A percentile compares a stretch with the other conserved stretches of the same genome.
phyloP scores from a whole-genome alignment of 2,113 vertebrate genomes.

The Nyctibius bracteatus region DNA sequence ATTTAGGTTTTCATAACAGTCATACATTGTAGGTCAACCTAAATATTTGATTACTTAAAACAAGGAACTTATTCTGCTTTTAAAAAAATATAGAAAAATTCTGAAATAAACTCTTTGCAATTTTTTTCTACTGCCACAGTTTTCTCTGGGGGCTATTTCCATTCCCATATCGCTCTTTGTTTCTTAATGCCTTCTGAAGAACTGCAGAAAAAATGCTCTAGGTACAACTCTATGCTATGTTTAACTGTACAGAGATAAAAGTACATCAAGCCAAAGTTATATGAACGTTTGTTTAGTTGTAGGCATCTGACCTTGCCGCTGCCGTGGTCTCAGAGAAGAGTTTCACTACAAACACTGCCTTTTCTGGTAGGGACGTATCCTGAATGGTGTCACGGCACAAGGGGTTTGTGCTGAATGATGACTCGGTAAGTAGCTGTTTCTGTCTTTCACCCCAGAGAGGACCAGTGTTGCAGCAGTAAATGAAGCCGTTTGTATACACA shows the following conservation, averaged over 20 bases:
- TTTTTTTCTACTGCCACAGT: not conserved
- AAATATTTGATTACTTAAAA: not conserved
- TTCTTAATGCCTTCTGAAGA: not conserved
- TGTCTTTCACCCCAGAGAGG: not conserved
- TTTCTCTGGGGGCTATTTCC: not conserved
- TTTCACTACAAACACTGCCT: not conserved
- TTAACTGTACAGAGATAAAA: not conserved
- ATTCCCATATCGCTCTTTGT: not conserved
- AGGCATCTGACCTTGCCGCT: not conserved
- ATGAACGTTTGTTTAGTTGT: not conserved
- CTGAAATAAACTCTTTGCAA: not conserved
- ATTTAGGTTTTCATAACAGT: not conserved
- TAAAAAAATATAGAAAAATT: not conserved
- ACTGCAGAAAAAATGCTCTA: not conserved
- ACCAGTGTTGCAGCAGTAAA: not conserved
- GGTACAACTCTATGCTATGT: not conserved
- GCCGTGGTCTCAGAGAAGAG: not conserved
- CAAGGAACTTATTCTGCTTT: not conserved
- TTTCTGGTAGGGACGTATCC: not conserved
- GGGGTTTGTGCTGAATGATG: not conserved
- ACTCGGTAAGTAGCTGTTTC: not conserved
- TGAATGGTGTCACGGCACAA: not conserved
- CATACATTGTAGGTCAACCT: not conserved
- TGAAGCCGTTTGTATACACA: not conserved
- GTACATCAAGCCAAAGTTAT: not conserved